Evolutionary conservation across 2,113 vertebrate genomes (phyloP).

Genomic region (Castor canadensis): DNA sequence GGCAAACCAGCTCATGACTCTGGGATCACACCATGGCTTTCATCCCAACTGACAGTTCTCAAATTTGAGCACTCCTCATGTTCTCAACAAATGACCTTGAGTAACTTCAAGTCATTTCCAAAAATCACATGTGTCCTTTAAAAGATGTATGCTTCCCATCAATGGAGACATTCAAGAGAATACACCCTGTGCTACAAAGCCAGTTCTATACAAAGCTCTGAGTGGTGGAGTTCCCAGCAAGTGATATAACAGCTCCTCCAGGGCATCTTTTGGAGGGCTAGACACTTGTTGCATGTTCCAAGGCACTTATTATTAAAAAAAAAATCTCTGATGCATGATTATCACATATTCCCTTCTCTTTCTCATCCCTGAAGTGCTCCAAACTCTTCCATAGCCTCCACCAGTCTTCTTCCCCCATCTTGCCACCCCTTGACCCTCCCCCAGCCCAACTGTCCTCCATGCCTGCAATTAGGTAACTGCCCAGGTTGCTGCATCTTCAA

Average conservation of each 20-base stretch:
- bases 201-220: background rate
- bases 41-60: background rate
- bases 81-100: background rate
- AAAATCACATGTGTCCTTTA: constrained; percentile 43
- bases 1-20: background rate
- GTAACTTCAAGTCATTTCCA: constrained; percentile 8
- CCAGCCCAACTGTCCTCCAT: background rate
- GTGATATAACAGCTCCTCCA: background rate
- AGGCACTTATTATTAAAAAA: constrained; percentile 32
- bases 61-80: background rate
- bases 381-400: background rate
- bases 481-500: constrained; percentile 67
- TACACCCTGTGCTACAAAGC: background rate
- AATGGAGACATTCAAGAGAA: background rate
- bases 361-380: background rate
- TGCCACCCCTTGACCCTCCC: background rate
- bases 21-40: background rate
- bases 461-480: constrained; percentile 62
- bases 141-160: background rate
- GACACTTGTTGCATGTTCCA: constrained; percentile 41
- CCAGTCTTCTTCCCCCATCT: background rate
- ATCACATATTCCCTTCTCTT: background rate
- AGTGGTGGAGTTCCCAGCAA: background rate
- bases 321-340: background rate
- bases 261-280: background rate